A percentile compares a stretch with the other conserved stretches of the same genome.
Conservation (phyloP, 2,888 invertebrate species). For the Galerucella nymphaeae region DNA sequence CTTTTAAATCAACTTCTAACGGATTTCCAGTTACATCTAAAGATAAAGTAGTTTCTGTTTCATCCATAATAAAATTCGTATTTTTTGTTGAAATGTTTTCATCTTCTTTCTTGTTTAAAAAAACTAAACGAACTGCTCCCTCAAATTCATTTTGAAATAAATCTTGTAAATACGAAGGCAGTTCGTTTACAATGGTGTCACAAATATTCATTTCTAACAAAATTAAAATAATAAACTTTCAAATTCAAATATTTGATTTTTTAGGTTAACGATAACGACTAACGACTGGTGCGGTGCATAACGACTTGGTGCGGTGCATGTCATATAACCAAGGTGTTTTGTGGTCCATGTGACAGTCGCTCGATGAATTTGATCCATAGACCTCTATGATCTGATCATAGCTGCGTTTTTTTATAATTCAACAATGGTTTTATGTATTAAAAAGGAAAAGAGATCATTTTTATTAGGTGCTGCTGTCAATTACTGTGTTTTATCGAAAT, state of each 20-base stretch:
- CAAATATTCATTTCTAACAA: conserved; percentile 1
- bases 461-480: too few species aligned
- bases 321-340: too few species aligned
- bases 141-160: not conserved
- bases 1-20: conserved; percentile 49
- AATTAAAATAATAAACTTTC: not conserved
- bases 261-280: not conserved
- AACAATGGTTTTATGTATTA: too few species aligned
- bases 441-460: too few species aligned
- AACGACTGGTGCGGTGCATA: too few species aligned
- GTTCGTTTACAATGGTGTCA: not conserved
- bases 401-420: too few species aligned
- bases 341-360: not conserved
- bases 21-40: conserved; percentile 51
- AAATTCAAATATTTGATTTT: not conserved
- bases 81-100: conserved; percentile 11
- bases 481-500: too few species aligned
- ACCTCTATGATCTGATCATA: too few species aligned
- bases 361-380: too few species aligned
- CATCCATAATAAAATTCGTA: conserved; percentile 17
- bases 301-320: too few species aligned
- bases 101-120: conserved; percentile 6
- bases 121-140: not conserved
- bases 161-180: conserved; percentile 19
- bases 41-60: conserved; percentile 17